A percentile compares a stretch with the other conserved stretches of the same genome.
phyloP scores from a whole-genome alignment of 2,888 invertebrate species.

The Erebia aethiops region DNA sequence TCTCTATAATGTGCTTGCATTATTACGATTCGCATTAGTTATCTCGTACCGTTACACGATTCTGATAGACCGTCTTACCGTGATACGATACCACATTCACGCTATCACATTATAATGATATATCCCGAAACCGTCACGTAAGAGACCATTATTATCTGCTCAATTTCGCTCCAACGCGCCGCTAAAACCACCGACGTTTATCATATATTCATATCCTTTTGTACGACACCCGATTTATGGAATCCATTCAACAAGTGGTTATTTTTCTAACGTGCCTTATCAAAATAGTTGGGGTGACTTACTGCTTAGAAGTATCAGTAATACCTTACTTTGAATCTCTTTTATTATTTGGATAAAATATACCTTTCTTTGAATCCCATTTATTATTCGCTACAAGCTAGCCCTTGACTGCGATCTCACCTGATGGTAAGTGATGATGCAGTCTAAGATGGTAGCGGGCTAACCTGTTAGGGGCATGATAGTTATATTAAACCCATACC shows the following conservation, averaged over 20 bases:
- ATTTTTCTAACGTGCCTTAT: conserved; percentile 3
- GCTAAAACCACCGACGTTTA: conserved; percentile 1
- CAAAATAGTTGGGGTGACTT: neutral
- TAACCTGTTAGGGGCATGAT: too few species aligned
- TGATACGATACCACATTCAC: neutral
- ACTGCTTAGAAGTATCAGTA: neutral
- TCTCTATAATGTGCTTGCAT: neutral
- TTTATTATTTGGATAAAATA: too few species aligned
- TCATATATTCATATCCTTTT: conserved; percentile 12
- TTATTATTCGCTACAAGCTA: too few species aligned
- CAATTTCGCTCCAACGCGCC: conserved; percentile 18
- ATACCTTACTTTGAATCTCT: neutral
- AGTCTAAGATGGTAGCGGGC: too few species aligned
- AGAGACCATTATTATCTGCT: conserved; percentile 24
- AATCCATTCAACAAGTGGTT: conserved; percentile 10
- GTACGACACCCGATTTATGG: conserved; percentile 5
- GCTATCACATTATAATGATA: neutral
- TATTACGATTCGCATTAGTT: neutral
- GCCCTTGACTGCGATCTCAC: too few species aligned
- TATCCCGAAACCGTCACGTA: neutral
- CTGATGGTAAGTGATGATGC: too few species aligned
- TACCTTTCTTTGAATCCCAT: too few species aligned
- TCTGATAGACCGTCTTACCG: neutral
- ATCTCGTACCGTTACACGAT: neutral
- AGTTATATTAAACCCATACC: too few species aligned